Percentiles rank a stretch among this genome's conserved stretches.
phyloP scores from a whole-genome alignment of 2,888 invertebrate species.

The Yponomeuta cagnagella region DNA sequence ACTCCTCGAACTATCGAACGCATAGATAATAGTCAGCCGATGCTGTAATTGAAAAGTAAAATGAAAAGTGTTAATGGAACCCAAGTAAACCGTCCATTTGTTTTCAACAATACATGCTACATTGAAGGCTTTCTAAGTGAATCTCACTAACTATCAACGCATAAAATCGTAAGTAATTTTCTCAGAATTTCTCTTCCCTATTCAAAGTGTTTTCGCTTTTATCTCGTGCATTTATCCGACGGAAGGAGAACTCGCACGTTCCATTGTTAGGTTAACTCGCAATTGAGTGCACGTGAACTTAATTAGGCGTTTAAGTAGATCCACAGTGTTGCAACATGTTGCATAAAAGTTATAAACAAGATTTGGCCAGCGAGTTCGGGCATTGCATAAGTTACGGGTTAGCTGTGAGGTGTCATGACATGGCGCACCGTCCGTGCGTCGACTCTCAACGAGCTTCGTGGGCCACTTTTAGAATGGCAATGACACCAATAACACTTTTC shows the following conservation, averaged over 20 bases:
- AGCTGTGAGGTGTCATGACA: constrained; percentile 55
- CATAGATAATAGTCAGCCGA: too few relatives aligned
- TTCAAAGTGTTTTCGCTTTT: background rate
- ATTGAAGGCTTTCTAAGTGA: background rate
- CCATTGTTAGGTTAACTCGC: background rate
- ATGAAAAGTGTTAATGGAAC: too few relatives aligned
- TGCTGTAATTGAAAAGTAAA: too few relatives aligned
- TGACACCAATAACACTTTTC: constrained; percentile 62
- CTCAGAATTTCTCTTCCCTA: constrained; percentile 13
- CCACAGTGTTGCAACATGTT: constrained; percentile 11
- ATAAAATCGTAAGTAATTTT: constrained; percentile 8
- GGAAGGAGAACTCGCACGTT: background rate
- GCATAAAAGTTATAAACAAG: constrained; percentile 16
- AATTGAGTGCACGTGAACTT: background rate
- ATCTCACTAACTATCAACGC: constrained; percentile 2
- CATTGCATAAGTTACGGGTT: constrained; percentile 48
- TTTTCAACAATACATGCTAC: background rate
- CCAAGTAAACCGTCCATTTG: background rate
- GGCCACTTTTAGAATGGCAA: constrained; percentile 56
- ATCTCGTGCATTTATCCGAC: constrained; percentile 3
- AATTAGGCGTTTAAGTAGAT: background rate
- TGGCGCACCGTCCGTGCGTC: constrained; percentile 37
- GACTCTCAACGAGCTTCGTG: constrained; percentile 47
- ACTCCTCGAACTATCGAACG: background rate
- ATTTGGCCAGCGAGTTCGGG: constrained; percentile 27